Evolutionary conservation across 1,140 invertebrate genomes (phyloP).

Genomic region (Venustaconcha ellipsiformis): DNA sequence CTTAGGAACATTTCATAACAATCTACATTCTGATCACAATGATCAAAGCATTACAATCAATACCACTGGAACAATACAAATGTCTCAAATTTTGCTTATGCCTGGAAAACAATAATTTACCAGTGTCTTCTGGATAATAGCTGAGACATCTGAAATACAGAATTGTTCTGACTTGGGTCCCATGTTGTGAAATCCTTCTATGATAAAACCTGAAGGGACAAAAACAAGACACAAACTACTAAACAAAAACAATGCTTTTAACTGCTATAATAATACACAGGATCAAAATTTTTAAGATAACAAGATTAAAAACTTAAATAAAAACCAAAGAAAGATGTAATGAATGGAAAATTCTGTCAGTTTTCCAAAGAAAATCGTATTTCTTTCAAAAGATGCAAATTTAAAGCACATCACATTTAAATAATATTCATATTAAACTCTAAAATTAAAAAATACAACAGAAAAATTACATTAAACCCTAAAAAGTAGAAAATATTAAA

Average conservation of each 20-base stretch:
- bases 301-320: too few species aligned
- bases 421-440: too few species aligned
- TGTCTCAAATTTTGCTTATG: neutral
- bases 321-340: too few species aligned
- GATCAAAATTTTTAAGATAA: too few species aligned
- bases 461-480: too few species aligned
- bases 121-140: conserved; percentile 73
- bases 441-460: too few species aligned
- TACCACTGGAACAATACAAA: neutral
- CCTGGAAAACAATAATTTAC: conserved; percentile 37
- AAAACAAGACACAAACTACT: conserved; percentile 6
- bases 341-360: too few species aligned
- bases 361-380: too few species aligned
- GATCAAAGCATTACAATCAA: neutral
- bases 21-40: neutral
- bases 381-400: too few species aligned
- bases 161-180: conserved; percentile 74
- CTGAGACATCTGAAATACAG: conserved; percentile 72
- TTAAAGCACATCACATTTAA: too few species aligned
- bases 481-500: too few species aligned
- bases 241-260: conserved; percentile 35
- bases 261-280: too few species aligned
- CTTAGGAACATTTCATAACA: neutral
- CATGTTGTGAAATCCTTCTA: conserved; percentile 85
- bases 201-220: conserved; percentile 75